These are phyloP conservation scores for Ammodytes marinus DNA, from an alignment of 2,113 vertebrate genomes.

Conservation along the genomic window DNA sequence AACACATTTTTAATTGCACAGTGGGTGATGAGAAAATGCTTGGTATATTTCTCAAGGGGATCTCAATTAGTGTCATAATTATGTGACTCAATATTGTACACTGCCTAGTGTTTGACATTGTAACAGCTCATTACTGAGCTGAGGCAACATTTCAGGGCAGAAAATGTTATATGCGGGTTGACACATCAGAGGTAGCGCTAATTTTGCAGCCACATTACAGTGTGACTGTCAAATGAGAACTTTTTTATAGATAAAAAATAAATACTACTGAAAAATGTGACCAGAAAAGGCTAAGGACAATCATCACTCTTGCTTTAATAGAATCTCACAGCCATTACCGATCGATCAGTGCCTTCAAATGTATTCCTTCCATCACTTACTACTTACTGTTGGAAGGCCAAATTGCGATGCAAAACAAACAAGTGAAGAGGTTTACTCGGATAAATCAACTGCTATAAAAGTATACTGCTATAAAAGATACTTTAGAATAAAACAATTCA, in stretches of 20 bases:
- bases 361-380: constrained; percentile 1
- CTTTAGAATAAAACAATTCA: constrained; percentile 49
- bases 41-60: background rate
- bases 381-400: background rate
- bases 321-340: background rate
- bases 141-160: background rate
- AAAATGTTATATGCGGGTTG: background rate
- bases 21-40: background rate
- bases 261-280: no score
- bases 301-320: background rate
- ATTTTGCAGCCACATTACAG: background rate
- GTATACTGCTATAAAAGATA: constrained; percentile 4
- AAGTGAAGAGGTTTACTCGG: background rate
- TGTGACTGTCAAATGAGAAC: background rate
- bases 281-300: background rate
- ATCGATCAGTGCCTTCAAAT: background rate
- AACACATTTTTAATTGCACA: background rate
- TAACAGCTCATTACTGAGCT: background rate
- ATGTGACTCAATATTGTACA: background rate
- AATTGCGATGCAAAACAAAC: constrained; percentile 10
- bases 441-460: constrained; percentile 29
- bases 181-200: background rate
- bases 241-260: background rate
- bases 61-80: background rate
- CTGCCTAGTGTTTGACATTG: background rate